Evolutionary conservation across 2,888 invertebrate species (phyloP).

Genomic region (Archaeoteleia sp.): DNA sequence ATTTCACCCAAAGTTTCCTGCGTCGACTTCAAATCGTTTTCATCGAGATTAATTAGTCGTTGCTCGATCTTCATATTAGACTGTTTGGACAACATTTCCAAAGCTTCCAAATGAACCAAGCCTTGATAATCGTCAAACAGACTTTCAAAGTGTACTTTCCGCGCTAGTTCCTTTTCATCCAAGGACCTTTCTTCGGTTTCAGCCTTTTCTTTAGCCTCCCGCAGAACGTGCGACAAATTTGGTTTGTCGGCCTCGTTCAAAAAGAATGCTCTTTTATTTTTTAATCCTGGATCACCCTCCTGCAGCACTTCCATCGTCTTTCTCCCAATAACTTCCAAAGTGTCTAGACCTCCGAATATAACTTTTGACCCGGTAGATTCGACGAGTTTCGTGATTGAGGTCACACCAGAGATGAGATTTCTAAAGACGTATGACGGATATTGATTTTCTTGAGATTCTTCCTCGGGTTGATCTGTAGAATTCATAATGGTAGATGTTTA

Average conservation of each 20-base stretch:
- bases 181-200: slow-evolving; percentile 78
- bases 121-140: slow-evolving; percentile 93
- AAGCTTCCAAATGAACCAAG: slow-evolving; percentile 90
- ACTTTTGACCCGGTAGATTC: slow-evolving; percentile 85
- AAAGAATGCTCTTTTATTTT: slow-evolving; percentile 84
- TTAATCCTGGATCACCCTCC: slow-evolving; percentile 92
- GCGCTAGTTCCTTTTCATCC: slow-evolving; percentile 73
- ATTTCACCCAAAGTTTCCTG: slow-evolving; percentile 87
- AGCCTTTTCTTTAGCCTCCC: slow-evolving; percentile 84
- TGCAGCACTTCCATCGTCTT: slow-evolving; percentile 95
- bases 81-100: slow-evolving; percentile 92
- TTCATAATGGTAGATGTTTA: background rate
- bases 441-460: slow-evolving; percentile 53
- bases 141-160: slow-evolving; percentile 83
- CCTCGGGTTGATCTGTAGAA: background rate
- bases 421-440: slow-evolving; percentile 78
- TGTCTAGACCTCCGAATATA: slow-evolving; percentile 85
- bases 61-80: slow-evolving; percentile 84
- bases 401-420: slow-evolving; percentile 81
- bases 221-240: slow-evolving; percentile 80
- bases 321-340: slow-evolving; percentile 93
- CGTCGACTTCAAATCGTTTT: slow-evolving; percentile 80
- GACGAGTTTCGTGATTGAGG: slow-evolving; percentile 80
- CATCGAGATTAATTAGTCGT: slow-evolving; percentile 77
- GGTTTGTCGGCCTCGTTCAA: slow-evolving; percentile 79